Conservation (phyloP, 2,888 invertebrate genomes). For the Acleris literana region DNA sequence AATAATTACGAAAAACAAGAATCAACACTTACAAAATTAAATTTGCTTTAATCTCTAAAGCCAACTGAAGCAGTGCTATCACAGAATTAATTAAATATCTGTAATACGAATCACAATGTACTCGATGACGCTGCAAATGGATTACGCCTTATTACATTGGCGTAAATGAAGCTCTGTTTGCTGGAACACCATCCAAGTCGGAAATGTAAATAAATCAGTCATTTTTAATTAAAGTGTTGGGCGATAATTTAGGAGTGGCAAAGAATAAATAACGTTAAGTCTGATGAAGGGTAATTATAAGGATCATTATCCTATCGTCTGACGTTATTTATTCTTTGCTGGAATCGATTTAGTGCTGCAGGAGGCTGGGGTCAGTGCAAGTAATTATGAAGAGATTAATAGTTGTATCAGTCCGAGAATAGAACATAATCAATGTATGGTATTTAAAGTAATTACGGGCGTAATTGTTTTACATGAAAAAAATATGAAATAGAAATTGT, state of each 20-base stretch:
- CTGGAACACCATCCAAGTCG: slow-evolving; percentile 37
- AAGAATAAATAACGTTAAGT: slow-evolving; percentile 37
- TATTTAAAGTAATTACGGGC: no score
- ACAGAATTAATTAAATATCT: slow-evolving; percentile 22
- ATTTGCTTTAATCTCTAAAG: neutral
- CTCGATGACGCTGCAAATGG: slow-evolving; percentile 10
- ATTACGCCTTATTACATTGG: neutral
- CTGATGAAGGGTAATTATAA: slow-evolving; percentile 18
- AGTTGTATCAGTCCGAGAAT: no score
- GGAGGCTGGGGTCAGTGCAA: neutral
- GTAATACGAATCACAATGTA: slow-evolving; percentile 15
- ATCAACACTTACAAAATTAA: neutral
- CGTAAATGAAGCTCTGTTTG: slow-evolving; percentile 17
- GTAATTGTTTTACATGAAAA: no score
- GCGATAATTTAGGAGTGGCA: slow-evolving; percentile 47
- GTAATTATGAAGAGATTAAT: no score
- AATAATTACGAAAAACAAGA: no score
- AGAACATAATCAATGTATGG: no score
- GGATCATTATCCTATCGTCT: neutral
- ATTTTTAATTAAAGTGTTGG: slow-evolving; percentile 55
- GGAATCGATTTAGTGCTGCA: slow-evolving; percentile 12
- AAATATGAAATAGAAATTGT: no score
- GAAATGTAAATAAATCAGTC: slow-evolving; percentile 52
- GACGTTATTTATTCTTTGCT: no score
- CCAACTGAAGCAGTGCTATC: neutral